A percentile compares a stretch with the other conserved stretches of the same genome.
Conservation (phyloP, 2,888 invertebrate species). For the Lithophane ornitopus region DNA sequence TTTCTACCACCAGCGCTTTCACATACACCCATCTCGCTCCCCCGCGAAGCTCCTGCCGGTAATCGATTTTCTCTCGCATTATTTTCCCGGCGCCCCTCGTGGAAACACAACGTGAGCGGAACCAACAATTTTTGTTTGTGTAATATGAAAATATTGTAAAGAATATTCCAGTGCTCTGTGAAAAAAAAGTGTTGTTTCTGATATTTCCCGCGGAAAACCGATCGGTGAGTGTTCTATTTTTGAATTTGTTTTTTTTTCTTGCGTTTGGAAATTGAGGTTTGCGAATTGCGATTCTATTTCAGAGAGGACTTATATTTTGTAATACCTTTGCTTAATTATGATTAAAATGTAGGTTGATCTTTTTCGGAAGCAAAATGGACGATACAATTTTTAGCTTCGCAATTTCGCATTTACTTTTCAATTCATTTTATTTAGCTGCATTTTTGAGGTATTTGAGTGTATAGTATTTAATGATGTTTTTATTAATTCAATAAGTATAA, state of each 20-base stretch:
- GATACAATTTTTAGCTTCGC: not conserved
- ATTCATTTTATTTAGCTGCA: too few relatives aligned
- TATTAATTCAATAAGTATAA: not conserved
- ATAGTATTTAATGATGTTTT: not conserved
- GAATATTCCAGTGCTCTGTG: slow-evolving; percentile 44
- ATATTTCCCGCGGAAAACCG: slow-evolving; percentile 31
- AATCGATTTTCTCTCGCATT: slow-evolving; percentile 70
- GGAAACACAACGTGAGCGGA: slow-evolving; percentile 56
- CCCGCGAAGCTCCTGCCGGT: slow-evolving; percentile 43
- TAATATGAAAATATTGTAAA: slow-evolving; percentile 49
- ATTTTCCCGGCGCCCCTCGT: slow-evolving; percentile 63
- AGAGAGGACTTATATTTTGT: slow-evolving; percentile 16
- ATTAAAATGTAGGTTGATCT: not conserved
- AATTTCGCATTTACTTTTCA: not conserved
- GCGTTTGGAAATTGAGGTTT: not conserved
- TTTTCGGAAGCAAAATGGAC: slow-evolving; percentile 30
- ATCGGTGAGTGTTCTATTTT: slow-evolving; percentile 53
- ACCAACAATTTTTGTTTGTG: slow-evolving; percentile 53
- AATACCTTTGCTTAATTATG: slow-evolving; percentile 33
- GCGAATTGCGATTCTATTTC: slow-evolving; percentile 19
- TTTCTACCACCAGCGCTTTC: slow-evolving; percentile 27
- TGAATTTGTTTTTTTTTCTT: not conserved
- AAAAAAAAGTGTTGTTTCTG: slow-evolving; percentile 38
- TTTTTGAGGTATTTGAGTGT: not conserved
- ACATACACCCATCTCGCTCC: slow-evolving; percentile 40